These are phyloP conservation scores for Amniataba percoides DNA, from an alignment of 2,797 vertebrate species.

Conservation along the genomic window DNA sequence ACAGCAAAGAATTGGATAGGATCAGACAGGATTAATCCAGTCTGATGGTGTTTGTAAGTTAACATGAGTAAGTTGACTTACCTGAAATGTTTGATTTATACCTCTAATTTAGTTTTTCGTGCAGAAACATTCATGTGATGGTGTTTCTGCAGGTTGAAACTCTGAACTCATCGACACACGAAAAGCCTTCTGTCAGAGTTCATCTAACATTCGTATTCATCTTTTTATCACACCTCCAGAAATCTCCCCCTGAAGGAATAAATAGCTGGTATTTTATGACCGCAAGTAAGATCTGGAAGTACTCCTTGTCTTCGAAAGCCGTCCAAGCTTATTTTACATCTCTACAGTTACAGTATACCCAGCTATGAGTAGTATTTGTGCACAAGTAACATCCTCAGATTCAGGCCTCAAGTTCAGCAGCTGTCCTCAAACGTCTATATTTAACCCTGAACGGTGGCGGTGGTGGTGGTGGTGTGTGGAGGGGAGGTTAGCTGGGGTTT, in stretches of 20 bases:
- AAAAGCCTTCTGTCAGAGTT: not conserved
- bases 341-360: slow-evolving; percentile 57
- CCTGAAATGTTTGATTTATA: not conserved
- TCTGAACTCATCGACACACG: not conserved
- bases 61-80: not conserved
- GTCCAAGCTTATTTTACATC: slow-evolving; percentile 16
- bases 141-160: not conserved
- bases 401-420: slow-evolving; percentile 50
- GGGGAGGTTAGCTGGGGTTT: slow-evolving; percentile 22
- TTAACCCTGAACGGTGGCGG: slow-evolving; percentile 62
- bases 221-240: not conserved
- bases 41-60: not conserved
- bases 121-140: not conserved
- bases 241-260: not conserved
- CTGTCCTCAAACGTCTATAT: slow-evolving; percentile 73
- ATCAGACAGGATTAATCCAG: not conserved
- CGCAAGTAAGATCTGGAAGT: slow-evolving; percentile 4
- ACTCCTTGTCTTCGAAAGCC: slow-evolving; percentile 29
- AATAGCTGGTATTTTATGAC: slow-evolving; percentile 29
- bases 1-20: not conserved
- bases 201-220: not conserved
- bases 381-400: slow-evolving; percentile 53
- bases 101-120: not conserved
- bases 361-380: slow-evolving; percentile 24
- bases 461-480: too few species aligned